Evolutionary conservation across 2,888 invertebrate species (phyloP), one percentile per base, ranked within the genome.

Genomic region (Agrochola litura): DNA sequence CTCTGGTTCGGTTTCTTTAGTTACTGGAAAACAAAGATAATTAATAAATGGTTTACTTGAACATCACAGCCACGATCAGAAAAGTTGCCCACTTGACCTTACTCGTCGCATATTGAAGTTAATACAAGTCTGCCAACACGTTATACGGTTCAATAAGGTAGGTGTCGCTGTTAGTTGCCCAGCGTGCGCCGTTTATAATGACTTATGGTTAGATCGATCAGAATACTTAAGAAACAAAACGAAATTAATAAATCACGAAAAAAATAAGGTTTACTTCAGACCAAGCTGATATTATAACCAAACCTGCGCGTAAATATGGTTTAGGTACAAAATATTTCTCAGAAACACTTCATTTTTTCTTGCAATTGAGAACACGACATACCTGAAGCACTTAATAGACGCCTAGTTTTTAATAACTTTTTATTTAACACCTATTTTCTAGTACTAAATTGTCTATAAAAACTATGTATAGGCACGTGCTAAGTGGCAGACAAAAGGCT

Each of bases 401-500:
- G 1, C 19, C 25, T 56, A 37, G 10, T 84, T 73, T 71, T 79
- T 65, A 22, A 8, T 30, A 25, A 10, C 41, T 76, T 76, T 81
- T 77, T 69, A 58, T 52, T 61, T 49, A 46, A 65, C 16, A 58
- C 65, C 46, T 73, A 69, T 77, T 77, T 83, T 81, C 46, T 72
- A 41, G 64, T 43, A 71, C n/a, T 54, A 37, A 69, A 69, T 49
- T 37, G 30, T 64, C 2, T 68, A 60, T 46, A 85, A 85, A 82
- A 85, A 82, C 52, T 74, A 68, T 66, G 41, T 66, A 74, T n/a
- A 61, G 67, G n/a, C 78, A 65, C 77, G 67, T 78, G 79, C 82
- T 82, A 82, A 79, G 71, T 76, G 66, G n/a, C 74, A 77, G 71
- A 85, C 77, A 82, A 84, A 77, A 79, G 77, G 37, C 60, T 83